A percentile compares a stretch with the other conserved stretches of the same genome.
phyloP scores from a whole-genome alignment of 2,888 invertebrate genomes.

The Torymus texanus region DNA sequence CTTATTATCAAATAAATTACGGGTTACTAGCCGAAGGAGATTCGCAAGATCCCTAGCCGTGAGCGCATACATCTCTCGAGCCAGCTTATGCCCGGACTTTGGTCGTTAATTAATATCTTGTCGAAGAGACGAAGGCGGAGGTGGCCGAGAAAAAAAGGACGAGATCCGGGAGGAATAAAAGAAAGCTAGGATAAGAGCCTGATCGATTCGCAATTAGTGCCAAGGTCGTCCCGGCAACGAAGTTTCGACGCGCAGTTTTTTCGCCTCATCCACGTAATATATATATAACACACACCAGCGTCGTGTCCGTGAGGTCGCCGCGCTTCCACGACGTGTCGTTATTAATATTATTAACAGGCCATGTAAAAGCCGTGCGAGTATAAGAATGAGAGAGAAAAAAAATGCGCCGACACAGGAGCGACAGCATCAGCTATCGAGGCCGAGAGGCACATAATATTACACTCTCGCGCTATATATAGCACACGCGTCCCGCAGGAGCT shows the following conservation, averaged over 20 bases:
- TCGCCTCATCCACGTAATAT: too few species aligned
- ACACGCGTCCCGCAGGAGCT: neutral
- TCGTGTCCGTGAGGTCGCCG: too few species aligned
- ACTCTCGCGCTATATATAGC: neutral
- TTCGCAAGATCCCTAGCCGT: constrained; percentile 6
- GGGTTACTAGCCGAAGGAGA: constrained; percentile 20
- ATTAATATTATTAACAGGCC: constrained; percentile 12
- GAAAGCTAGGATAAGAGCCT: neutral
- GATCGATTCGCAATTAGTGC: constrained; percentile 41
- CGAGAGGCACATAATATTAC: too few species aligned
- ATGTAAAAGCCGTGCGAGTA: neutral
- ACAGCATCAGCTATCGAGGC: too few species aligned
- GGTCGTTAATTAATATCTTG: constrained; percentile 24
- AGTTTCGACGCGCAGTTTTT: too few species aligned
- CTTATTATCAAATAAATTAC: constrained; percentile 18
- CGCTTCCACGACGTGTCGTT: neutral
- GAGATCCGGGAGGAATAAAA: neutral
- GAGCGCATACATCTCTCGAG: neutral
- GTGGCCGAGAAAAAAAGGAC: neutral
- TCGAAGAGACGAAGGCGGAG: too few species aligned
- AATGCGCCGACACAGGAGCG: too few species aligned
- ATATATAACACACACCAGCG: too few species aligned
- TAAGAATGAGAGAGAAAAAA: neutral
- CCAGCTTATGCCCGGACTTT: too few species aligned
- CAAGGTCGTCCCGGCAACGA: constrained; percentile 5